Evolutionary conservation across 1,140 invertebrate genomes (phyloP), one percentile per base, ranked within the genome.

Genomic region (Drosophila ficusphila): DNA sequence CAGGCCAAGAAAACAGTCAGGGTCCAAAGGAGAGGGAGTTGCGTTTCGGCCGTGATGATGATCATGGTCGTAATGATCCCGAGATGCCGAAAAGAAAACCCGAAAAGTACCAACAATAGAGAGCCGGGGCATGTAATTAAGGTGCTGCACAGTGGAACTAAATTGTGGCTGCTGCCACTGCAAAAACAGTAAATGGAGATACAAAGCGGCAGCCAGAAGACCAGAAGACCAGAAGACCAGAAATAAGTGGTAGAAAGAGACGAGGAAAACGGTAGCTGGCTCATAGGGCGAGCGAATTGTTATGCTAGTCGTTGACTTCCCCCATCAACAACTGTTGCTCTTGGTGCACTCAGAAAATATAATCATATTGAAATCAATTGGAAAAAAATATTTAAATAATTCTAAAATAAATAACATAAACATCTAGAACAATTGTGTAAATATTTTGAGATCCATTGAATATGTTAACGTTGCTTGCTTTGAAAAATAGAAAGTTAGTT

Each of bases 211-310:
- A 44, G 38, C 4, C 36, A 25, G 19, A 44, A 41, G 46, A 14
- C 47, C 41, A 42, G 41, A 29, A 31, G 23, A 42, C 11, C 19
- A 54, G 29, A 51, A 19, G 46, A 27, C 14, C 31, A 33, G 8
- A 53, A 49, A 39, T 23, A 39, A 38, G 27, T 23, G 60, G 60
- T 41, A 25, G 62, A 64, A 27, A 27, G 29, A 56, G 36, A 65
- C 88, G 79, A 88, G 65, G 78, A 88, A 85, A 88, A 88, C 82
- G 74, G 82, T 88, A 88, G 82, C 82, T 23, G 65, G 65, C 82
- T 75, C 82, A 88, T 82, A 88, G 82, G 82, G 82, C 75, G 82
- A 88, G 82, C 82, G 82, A 82, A 88, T 88, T 88, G 82, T 88
- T 86, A 86, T 88, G 77, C 82, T 85, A 85, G 81, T 85, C 79